Evolutionary conservation across 2,888 invertebrate genomes (phyloP).

Genomic region (Apamea monoglypha): DNA sequence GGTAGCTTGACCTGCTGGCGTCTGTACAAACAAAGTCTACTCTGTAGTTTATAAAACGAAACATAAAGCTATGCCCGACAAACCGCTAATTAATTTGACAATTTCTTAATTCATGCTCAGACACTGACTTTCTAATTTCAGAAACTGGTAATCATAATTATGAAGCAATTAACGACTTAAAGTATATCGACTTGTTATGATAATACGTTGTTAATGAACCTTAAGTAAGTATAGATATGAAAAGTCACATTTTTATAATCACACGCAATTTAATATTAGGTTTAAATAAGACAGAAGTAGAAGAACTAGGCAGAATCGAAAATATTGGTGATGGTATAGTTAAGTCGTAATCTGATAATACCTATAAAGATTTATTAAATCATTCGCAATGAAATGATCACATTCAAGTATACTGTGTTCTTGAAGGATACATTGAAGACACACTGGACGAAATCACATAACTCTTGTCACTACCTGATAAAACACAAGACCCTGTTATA

Average conservation of each 20-base stretch:
- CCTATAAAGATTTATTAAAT: neutral
- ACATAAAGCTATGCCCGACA: neutral
- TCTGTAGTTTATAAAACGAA: neutral
- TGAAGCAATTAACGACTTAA: conserved; percentile 12
- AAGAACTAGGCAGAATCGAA: too few relatives aligned
- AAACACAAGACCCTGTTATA: neutral
- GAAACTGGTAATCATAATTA: conserved; percentile 3
- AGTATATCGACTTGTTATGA: neutral
- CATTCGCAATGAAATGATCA: too few relatives aligned
- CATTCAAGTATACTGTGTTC: neutral
- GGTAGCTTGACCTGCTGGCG: too few relatives aligned
- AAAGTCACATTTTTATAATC: neutral
- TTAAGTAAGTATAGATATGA: neutral
- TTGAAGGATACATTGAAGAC: conserved; percentile 7
- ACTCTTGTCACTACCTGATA: conserved; percentile 10
- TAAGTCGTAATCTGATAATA: neutral
- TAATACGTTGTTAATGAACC: neutral
- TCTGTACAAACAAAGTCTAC: neutral
- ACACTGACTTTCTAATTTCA: neutral
- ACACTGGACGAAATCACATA: conserved; percentile 16
- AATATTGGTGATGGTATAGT: neutral
- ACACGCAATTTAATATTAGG: neutral
- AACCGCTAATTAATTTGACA: neutral
- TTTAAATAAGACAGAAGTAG: neutral
- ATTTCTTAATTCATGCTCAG: neutral